Percentiles rank a stretch among this genome's conserved stretches.
Evolutionary conservation across 2,797 vertebrate genomes (phyloP).

Genomic region (Neosilurus mollespiculum): DNA sequence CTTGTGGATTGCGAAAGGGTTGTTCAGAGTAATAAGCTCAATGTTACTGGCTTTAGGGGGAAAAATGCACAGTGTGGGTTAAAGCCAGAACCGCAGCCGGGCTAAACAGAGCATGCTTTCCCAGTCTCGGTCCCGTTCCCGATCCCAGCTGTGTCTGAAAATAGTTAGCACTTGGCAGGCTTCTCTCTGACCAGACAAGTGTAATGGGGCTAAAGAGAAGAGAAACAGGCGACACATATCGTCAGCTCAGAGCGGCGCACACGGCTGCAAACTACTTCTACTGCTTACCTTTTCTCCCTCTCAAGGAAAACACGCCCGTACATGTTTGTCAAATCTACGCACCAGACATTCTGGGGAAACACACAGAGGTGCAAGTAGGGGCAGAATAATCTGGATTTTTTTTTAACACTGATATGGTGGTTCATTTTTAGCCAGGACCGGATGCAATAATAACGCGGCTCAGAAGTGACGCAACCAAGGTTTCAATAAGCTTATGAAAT

Average conservation of each 20-base stretch:
- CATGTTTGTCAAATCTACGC: slow-evolving; percentile 33
- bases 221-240: slow-evolving; percentile 4
- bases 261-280: neutral
- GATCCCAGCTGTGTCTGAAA: slow-evolving; percentile 37
- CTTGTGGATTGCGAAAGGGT: neutral
- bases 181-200: slow-evolving; percentile 32
- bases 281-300: neutral
- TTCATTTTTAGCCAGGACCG: neutral
- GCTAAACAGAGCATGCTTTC: slow-evolving; percentile 25
- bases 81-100: slow-evolving; percentile 11
- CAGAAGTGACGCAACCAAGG: neutral
- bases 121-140: slow-evolving; percentile 21
- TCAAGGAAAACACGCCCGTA: slow-evolving; percentile 31
- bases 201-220: slow-evolving; percentile 30
- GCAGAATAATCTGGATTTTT: slow-evolving; percentile 29
- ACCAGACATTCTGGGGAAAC: slow-evolving; percentile 17
- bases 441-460: neutral
- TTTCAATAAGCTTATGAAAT: neutral
- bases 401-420: slow-evolving; percentile 15
- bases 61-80: slow-evolving; percentile 14
- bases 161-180: slow-evolving; percentile 42
- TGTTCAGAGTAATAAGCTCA: neutral
- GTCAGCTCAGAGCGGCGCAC: neutral
- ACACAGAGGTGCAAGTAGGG: slow-evolving; percentile 12
- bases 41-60: neutral